A percentile compares a stretch with the other conserved stretches of the same genome.
Evolutionary conservation across 2,113 vertebrate genomes (phyloP).

Genomic region (Passer montanus): DNA sequence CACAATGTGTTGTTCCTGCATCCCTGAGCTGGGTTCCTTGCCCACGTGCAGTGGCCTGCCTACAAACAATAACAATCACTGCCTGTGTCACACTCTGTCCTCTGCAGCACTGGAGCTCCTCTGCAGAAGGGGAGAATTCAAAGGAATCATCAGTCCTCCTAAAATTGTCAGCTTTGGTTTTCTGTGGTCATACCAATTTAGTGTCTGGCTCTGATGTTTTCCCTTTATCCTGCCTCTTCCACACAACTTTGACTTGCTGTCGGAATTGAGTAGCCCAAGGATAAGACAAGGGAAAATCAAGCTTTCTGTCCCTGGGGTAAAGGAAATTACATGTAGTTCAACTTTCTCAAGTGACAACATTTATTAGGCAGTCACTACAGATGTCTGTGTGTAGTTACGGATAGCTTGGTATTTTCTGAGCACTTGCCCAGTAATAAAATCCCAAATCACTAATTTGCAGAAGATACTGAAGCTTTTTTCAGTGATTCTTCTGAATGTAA

Average conservation of each 20-base stretch:
- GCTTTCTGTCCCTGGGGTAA: conserved; percentile 28
- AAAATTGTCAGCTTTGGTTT: conserved; percentile 28
- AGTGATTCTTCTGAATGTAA: background rate
- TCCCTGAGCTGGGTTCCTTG: background rate
- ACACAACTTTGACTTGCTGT: background rate
- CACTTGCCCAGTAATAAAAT: background rate
- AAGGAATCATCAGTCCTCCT: background rate
- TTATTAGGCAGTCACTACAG: conserved; percentile 14
- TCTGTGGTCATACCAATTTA: conserved; percentile 7
- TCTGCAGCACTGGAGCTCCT: background rate
- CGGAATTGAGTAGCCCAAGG: background rate
- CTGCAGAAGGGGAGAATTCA: background rate
- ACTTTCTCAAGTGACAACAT: conserved; percentile 37
- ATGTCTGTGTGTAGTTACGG: background rate
- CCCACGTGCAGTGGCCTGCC: background rate
- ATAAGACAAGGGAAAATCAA: conserved; percentile 35
- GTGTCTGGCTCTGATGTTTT: conserved; percentile 7
- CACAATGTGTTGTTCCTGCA: background rate
- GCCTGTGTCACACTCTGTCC: background rate
- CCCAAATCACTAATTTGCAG: background rate
- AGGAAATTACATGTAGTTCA: conserved; percentile 2
- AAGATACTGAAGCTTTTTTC: background rate
- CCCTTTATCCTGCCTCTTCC: background rate
- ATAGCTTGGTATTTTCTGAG: conserved; percentile 4
- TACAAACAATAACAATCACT: background rate